Conservation (phyloP, 2,888 invertebrate species). For the Cosmopolites sordidus region DNA sequence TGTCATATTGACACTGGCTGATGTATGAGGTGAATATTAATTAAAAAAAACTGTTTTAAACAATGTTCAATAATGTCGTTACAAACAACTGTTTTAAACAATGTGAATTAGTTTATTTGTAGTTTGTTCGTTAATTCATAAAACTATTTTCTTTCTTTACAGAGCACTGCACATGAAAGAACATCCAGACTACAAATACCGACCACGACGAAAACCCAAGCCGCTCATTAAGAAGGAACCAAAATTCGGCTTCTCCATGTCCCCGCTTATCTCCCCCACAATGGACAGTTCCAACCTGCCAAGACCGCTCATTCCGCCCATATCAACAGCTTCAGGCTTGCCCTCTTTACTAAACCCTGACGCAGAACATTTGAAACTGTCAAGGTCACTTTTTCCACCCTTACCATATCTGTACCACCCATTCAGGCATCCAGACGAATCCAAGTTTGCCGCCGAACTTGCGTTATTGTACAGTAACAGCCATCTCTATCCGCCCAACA, state of each 20-base stretch:
- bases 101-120: no score
- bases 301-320: constrained; percentile 50
- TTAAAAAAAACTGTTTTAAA: no score
- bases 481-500: constrained; percentile 52
- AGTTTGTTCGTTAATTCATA: no score
- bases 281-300: constrained; percentile 50
- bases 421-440: constrained; percentile 53
- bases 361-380: constrained; percentile 55
- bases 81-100: no score
- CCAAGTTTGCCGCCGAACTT: constrained; percentile 63
- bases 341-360: constrained; percentile 55
- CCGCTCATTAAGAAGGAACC: constrained; percentile 77
- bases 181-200: constrained; percentile 89
- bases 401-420: constrained; percentile 67
- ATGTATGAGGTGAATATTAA: no score
- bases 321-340: constrained; percentile 50
- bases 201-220: constrained; percentile 82
- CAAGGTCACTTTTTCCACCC: constrained; percentile 65
- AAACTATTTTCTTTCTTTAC: constrained; percentile 44
- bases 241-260: constrained; percentile 67
- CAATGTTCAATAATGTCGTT: no score
- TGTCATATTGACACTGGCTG: no score
- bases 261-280: constrained; percentile 58
- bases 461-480: constrained; percentile 61
- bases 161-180: constrained; percentile 92